Percentiles rank a stretch among this genome's conserved stretches.
Conservation (phyloP, 1,140 invertebrate genomes). For the Globodera ellingtonae region DNA sequence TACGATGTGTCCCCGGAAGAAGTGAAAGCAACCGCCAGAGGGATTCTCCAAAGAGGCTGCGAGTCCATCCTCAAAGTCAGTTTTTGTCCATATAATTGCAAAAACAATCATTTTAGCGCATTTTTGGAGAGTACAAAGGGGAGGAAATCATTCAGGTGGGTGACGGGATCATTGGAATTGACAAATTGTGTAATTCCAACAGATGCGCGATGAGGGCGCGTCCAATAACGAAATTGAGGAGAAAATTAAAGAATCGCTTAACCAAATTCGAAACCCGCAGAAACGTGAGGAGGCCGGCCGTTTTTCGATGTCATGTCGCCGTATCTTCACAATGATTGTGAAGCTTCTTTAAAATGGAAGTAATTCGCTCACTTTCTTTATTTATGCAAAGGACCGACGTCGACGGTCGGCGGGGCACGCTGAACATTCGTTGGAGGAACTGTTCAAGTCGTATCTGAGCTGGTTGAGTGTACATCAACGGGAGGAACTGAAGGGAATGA, state of each 20-base stretch:
- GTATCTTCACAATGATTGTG: constrained; percentile 26
- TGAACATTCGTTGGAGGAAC: constrained; percentile 44
- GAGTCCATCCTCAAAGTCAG: constrained; percentile 18
- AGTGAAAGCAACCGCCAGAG: constrained; percentile 20
- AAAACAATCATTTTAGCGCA: neutral
- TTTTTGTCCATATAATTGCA: neutral
- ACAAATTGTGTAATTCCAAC: neutral
- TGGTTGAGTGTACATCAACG: constrained; percentile 46
- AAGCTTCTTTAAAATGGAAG: neutral
- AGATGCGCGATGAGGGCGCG: constrained; percentile 39
- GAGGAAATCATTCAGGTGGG: constrained; percentile 29
- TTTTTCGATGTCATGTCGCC: constrained; percentile 21
- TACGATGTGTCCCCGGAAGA: constrained; percentile 27
- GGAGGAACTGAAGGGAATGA: constrained; percentile 38
- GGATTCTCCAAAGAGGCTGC: constrained; percentile 19
- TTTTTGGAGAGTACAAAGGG: constrained; percentile 46
- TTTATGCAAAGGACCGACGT: constrained; percentile 16
- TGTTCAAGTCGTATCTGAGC: constrained; percentile 34
- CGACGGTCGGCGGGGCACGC: neutral
- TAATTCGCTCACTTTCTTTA: neutral
- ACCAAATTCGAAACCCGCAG: constrained; percentile 26
- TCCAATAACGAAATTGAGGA: constrained; percentile 35
- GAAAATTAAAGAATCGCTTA: constrained; percentile 41
- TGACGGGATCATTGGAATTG: neutral
- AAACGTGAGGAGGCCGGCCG: constrained; percentile 17